Conservation (phyloP, 2,888 invertebrate species). For the Globia sparganii region DNA sequence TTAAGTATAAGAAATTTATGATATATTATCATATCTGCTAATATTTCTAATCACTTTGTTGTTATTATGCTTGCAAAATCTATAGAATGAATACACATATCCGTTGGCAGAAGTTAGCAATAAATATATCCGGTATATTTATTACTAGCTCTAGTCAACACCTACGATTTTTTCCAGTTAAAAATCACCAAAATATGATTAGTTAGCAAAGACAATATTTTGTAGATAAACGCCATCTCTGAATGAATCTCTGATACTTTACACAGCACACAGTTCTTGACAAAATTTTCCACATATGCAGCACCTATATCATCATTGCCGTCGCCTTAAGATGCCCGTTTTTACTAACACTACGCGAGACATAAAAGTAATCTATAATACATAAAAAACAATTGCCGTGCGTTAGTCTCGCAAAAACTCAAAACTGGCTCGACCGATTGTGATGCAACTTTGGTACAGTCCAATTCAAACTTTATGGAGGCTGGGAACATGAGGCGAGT, state of each 20-base stretch:
- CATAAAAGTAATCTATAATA: not conserved
- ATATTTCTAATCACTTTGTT: slow-evolving; percentile 17
- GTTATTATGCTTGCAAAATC: slow-evolving; percentile 9
- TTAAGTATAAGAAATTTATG: slow-evolving; percentile 7
- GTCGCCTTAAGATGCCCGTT: not conserved
- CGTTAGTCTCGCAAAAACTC: not conserved
- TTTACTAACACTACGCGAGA: not conserved
- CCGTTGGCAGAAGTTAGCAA: slow-evolving; percentile 21
- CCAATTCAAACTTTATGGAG: too few species aligned
- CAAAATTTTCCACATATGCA: not conserved
- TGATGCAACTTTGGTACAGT: not conserved
- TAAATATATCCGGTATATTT: slow-evolving; percentile 53
- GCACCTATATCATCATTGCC: not conserved
- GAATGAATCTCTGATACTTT: not conserved
- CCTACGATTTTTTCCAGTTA: not conserved
- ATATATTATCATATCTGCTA: not conserved
- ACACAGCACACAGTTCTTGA: not conserved
- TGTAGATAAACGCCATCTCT: not conserved
- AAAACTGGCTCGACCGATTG: not conserved
- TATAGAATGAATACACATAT: slow-evolving; percentile 1
- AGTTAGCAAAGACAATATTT: slow-evolving; percentile 5
- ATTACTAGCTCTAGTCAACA: slow-evolving; percentile 31
- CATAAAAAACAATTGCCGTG: not conserved
- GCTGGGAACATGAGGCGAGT: too few species aligned
- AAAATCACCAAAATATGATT: slow-evolving; percentile 18